phyloP scores from a whole-genome alignment of 2,888 invertebrate species.

The Creontiades dilutus region DNA sequence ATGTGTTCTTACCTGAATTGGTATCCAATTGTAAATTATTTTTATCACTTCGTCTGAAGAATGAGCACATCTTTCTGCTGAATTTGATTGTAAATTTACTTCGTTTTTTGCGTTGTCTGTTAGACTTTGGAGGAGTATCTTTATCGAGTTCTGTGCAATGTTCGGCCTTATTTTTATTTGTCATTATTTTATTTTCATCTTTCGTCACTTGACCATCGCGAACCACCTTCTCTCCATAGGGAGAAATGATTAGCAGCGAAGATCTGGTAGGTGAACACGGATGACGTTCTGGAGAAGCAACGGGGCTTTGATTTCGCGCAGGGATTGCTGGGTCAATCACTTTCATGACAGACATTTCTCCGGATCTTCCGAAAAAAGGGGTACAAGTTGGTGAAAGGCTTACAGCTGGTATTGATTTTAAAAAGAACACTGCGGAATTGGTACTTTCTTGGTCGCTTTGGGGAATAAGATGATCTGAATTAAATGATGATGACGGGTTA shows the following conservation, averaged over 20 bases:
- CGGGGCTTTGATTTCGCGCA: background rate
- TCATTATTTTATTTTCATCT: background rate
- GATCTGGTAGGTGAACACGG: background rate
- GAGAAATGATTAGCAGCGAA: background rate
- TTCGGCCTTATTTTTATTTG: background rate
- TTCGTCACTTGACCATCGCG: background rate
- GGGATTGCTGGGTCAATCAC: background rate
- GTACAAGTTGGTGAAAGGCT: background rate
- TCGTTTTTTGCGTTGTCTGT: background rate
- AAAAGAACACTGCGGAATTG: background rate
- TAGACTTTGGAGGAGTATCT: background rate
- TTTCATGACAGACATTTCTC: background rate
- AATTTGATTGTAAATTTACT: constrained; percentile 1
- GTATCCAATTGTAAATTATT: background rate
- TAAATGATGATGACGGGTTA: background rate
- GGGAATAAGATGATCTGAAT: background rate
- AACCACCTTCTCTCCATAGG: background rate
- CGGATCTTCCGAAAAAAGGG: background rate
- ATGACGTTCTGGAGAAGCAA: background rate
- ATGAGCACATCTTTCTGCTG: background rate
- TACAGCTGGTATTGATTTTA: background rate
- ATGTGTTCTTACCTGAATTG: background rate
- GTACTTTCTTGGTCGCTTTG: background rate
- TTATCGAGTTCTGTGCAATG: background rate
- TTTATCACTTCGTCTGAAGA: background rate